Evolutionary conservation across 1,140 invertebrate species (phyloP).

Genomic region (Maconellicoccus hirsutus): DNA sequence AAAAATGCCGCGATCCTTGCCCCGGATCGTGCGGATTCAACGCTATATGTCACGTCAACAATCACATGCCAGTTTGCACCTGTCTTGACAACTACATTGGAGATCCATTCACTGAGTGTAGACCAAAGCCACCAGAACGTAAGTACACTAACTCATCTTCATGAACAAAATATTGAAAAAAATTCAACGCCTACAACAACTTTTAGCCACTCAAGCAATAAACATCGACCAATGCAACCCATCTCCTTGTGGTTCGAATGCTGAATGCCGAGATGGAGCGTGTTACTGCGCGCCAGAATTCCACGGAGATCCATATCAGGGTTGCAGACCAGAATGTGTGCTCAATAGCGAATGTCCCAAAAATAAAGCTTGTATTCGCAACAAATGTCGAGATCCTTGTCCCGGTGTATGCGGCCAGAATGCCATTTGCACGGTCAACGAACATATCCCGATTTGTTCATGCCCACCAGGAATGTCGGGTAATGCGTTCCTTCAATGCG

Average conservation of each 20-base stretch:
- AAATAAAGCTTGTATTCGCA: slow-evolving; percentile 54
- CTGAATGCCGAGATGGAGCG: slow-evolving; percentile 48
- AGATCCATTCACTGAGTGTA: slow-evolving; percentile 40
- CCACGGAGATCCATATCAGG: slow-evolving; percentile 48
- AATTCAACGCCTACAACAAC: too few species aligned
- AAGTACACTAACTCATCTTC: slow-evolving; percentile 30
- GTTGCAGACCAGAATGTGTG: slow-evolving; percentile 51
- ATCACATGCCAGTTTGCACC: slow-evolving; percentile 39
- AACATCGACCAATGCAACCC: slow-evolving; percentile 43
- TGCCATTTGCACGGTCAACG: slow-evolving; percentile 53
- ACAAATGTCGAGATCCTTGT: slow-evolving; percentile 65
- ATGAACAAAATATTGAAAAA: too few species aligned
- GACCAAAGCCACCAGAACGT: slow-evolving; percentile 34
- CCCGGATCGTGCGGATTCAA: slow-evolving; percentile 36
- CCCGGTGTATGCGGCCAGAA: slow-evolving; percentile 54
- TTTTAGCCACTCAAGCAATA: slow-evolving; percentile 30
- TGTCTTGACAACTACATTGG: slow-evolving; percentile 38
- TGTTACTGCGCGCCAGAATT: slow-evolving; percentile 49
- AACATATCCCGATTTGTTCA: slow-evolving; percentile 58
- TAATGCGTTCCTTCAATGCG: slow-evolving; percentile 55
- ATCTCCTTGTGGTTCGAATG: slow-evolving; percentile 58
- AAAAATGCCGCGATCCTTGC: slow-evolving; percentile 36
- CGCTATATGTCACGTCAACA: slow-evolving; percentile 38
- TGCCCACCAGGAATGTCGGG: slow-evolving; percentile 53
- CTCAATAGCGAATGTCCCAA: slow-evolving; percentile 50